Percentiles rank a stretch among this genome's conserved stretches.
These are phyloP conservation scores for Phorcus lineatus DNA, from an alignment of 2,888 invertebrate species.

Conservation along the genomic window DNA sequence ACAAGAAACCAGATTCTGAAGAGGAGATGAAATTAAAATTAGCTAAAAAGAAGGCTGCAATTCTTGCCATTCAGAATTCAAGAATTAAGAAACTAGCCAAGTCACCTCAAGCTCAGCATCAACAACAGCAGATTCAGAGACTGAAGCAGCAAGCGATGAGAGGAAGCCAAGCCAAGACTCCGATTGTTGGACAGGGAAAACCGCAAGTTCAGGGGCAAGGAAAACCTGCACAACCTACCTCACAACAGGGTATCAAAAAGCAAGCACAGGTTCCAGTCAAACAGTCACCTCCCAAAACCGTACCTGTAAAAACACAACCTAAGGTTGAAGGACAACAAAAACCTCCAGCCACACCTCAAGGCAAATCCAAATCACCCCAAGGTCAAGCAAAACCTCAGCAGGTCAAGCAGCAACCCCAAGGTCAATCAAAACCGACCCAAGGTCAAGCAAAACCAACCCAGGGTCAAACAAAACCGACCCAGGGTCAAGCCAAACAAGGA, in stretches of 20 bases:
- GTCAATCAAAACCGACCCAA: neutral
- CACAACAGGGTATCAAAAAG: neutral
- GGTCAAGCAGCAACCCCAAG: neutral
- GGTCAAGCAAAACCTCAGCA: neutral
- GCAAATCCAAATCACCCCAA: neutral
- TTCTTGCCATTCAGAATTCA: slow-evolving; percentile 6
- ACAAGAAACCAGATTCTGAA: slow-evolving; percentile 32
- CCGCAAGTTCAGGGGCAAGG: neutral
- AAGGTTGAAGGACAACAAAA: neutral
- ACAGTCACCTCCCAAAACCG: neutral
- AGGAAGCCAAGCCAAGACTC: neutral
- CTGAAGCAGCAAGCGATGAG: slow-evolving; percentile 13
- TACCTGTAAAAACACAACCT: neutral
- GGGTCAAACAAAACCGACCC: neutral
- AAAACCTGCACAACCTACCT: neutral
- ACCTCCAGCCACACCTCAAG: neutral
- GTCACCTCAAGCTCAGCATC: slow-evolving; percentile 13
- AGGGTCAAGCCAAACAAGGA: slow-evolving; percentile 6
- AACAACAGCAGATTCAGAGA: neutral
- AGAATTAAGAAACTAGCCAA: slow-evolving; percentile 17
- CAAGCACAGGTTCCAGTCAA: neutral
- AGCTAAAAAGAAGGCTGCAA: slow-evolving; percentile 35
- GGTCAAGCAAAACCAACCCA: slow-evolving; percentile 1
- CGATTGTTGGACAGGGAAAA: neutral
- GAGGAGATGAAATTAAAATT: slow-evolving; percentile 20